Base-by-base conservation (phyloP, 2,113 vertebrate genomes). In the Calyptomena viridis region DNA sequence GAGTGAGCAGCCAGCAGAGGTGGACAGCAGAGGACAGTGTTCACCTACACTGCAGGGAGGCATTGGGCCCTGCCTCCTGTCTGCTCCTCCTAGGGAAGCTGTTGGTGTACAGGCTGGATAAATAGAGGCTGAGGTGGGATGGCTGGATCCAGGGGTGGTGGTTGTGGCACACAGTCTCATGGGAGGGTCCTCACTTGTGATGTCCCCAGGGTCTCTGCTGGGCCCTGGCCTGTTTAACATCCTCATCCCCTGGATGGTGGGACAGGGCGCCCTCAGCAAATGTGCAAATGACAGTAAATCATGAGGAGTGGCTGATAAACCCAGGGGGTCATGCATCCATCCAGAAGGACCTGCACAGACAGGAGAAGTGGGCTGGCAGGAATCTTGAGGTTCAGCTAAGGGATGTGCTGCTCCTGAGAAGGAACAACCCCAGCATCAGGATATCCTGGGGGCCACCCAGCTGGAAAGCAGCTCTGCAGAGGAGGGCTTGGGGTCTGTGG, bases 61-160 rank as follows among this genome's bases (percentile, higher is more conserved):
- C 1, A 1, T 72, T 7, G 3, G 37, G 31, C 27, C n/a, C 14
- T 0, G 1, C 30, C 28, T 46, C 37, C 25, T 14, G 9, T 30
- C 68, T 31, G 47, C 15, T 72, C 33, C 31, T 67, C 52, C 22
- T 24, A 12, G 64, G 64, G 23, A n/a, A 52, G 30, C 11, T 42
- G n/a, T 12, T 44, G 53, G 11, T 25, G 14, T 6, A 6, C 0
- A 0, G 42, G 17, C 39, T 58, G 21, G 47, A 62, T 35, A 63
- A 84, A 33, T 5, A 33, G 33, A 55, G 16, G 22, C 6, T 37
- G 46, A 80, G 46, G 22, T 25, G 20, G 13, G 56, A 50, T 18
- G 50, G 12, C 62, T 55, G 62, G 40, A 64, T 80, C 19, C 33
- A 46, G 31, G 14, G 7, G 13, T 22, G 8, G 21, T 40, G 16